These are phyloP conservation scores for Metridium senile DNA, from an alignment of 92 coral and sea anemone species.

Conservation along the genomic window DNA sequence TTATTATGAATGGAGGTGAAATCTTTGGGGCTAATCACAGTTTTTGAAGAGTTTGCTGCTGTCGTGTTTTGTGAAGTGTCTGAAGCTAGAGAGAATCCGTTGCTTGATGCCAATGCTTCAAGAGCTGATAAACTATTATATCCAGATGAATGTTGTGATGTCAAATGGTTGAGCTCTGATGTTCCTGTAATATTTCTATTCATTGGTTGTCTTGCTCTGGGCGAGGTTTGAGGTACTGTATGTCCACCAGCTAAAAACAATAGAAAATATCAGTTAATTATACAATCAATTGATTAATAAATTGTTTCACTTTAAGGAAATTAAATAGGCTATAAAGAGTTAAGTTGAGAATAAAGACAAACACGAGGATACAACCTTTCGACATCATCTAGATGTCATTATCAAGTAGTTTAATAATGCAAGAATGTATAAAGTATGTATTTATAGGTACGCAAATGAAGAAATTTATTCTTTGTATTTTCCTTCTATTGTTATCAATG, in stretches of 20 bases:
- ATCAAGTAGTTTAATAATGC: too few species aligned
- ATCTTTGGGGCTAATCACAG: slow-evolving; percentile 12
- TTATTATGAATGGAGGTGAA: slow-evolving; percentile 7
- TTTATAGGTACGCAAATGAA: too few species aligned
- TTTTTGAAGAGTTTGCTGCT: slow-evolving; percentile 43
- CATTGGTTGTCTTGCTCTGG: slow-evolving; percentile 33
- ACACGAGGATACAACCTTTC: too few species aligned
- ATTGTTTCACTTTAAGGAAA: too few species aligned
- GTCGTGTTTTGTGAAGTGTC: slow-evolving; percentile 45
- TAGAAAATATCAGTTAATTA: background rate
- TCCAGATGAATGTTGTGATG: slow-evolving; percentile 24
- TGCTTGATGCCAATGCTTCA: slow-evolving; percentile 68
- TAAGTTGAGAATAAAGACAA: too few species aligned
- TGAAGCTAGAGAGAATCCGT: slow-evolving; percentile 60
- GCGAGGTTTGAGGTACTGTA: slow-evolving; percentile 25
- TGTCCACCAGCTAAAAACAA: slow-evolving; percentile 34
- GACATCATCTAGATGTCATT: too few species aligned
- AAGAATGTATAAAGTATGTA: too few species aligned
- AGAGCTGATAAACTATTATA: slow-evolving; percentile 59
- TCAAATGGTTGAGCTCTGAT: slow-evolving; percentile 21
- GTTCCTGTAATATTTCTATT: slow-evolving; percentile 19
- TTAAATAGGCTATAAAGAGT: too few species aligned
- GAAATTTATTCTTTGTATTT: too few species aligned
- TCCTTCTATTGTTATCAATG: too few species aligned
- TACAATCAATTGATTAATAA: background rate